These are phyloP conservation scores for Athalia rosae DNA, from an alignment of 2,888 invertebrate genomes.

Conservation along the genomic window DNA sequence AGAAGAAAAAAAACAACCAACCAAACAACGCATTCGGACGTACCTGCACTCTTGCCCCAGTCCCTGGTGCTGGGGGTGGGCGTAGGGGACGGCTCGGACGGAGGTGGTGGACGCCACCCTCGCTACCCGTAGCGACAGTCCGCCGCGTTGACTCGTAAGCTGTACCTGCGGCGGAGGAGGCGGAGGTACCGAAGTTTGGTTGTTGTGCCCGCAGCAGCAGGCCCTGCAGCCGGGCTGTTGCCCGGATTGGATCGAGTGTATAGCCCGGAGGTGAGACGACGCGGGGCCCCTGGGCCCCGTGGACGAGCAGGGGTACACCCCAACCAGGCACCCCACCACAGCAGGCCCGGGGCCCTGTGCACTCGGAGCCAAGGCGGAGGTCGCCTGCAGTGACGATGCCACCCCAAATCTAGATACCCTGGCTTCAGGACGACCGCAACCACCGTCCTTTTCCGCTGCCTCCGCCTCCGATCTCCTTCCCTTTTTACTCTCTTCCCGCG, in stretches of 20 bases:
- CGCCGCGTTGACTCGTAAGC: conserved; percentile 71
- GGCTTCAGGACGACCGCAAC: conserved; percentile 54
- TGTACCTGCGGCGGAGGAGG: conserved; percentile 64
- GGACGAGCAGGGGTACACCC: conserved; percentile 70
- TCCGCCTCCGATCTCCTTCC: conserved; percentile 43
- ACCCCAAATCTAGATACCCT: conserved; percentile 63
- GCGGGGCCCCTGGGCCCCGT: conserved; percentile 48
- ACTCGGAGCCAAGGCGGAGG: conserved; percentile 67
- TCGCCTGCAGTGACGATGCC: conserved; percentile 65
- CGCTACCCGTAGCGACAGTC: conserved; percentile 73
- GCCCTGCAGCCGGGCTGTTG: conserved; percentile 64
- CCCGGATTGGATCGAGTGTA: conserved; percentile 58
- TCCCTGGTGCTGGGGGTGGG: conserved; percentile 72
- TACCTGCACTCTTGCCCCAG: conserved; percentile 74
- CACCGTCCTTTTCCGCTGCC: conserved; percentile 11
- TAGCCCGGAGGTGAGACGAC: conserved; percentile 59
- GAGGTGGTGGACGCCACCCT: conserved; percentile 74
- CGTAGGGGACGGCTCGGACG: conserved; percentile 73
- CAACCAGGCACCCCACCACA: conserved; percentile 72
- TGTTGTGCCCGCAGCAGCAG: conserved; percentile 71
- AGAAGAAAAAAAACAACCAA: not conserved
- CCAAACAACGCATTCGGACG: conserved; percentile 47
- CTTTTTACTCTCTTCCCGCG: conserved; percentile 39
- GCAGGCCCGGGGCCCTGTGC: conserved; percentile 71
- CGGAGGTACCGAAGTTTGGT: conserved; percentile 62